Base-by-base conservation (phyloP, 2,113 vertebrate species). In the Ellobius talpinus region DNA sequence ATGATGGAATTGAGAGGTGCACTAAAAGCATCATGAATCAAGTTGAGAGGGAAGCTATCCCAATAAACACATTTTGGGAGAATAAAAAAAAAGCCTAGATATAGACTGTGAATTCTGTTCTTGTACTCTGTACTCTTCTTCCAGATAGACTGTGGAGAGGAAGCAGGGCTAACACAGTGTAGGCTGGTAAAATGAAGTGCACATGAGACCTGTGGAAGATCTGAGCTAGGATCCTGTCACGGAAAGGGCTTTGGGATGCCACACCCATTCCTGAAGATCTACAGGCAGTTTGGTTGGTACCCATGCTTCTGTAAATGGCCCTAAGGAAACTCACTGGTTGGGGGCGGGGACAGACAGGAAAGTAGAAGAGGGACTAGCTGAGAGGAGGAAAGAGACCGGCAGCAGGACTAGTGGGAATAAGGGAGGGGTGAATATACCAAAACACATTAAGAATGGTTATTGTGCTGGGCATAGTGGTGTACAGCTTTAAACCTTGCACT, bases 101-200 rank as follows among this genome's bases (percentile, higher is more conserved):
- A n/a, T 70, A 73, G 52, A 31, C 79, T 94, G n/a, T 81, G 45
- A 65, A 95, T 81, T 95, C 72, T 86, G 29, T 58, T 96, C 73
- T 93, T 93, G 55, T 50, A 11, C 55, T 86, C 84, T 11, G 63
- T 26, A 58, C 16, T 90, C 88, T 82, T 55, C 10, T 8, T 26
- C 87, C 31, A 19, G 68, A 66, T 36, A 95, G 14, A 86, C 29
- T 73, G 9, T 81, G 45, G 77, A 55, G 42, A 45, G 66, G 58
- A 85, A 88, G 52, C 19, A 29, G 47, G 23, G 14, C 88, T 31
- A 36, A 90, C 88, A 81, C 1, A 87, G 47, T 61, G 94, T n/a
- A 89, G 88, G 90, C 58, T 85, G 17, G 70, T 94, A 97, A 94
- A 94, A 50, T 89, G 61, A 66, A 66, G n/a, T 70, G 11, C 58